A percentile compares a stretch with the other conserved stretches of the same genome.
Conservation (phyloP, 2,113 vertebrate genomes). For the Nicator chloris region DNA sequence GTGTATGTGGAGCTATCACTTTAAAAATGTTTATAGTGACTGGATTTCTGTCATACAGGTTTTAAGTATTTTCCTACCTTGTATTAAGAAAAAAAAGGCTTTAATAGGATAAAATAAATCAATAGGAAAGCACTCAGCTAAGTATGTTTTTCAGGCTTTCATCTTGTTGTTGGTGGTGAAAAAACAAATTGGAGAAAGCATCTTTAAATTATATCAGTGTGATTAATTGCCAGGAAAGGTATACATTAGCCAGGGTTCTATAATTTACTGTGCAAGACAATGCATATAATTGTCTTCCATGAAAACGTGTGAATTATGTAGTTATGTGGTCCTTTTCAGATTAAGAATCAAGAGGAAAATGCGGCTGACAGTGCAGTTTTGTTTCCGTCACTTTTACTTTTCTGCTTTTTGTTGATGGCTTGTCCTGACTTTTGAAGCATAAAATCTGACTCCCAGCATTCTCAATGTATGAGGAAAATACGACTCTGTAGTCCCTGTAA, state of each 20-base stretch:
- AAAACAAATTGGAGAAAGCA: not conserved
- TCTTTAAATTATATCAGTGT: not conserved
- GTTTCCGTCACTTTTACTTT: not conserved
- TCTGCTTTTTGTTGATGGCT: not conserved
- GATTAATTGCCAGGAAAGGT: not conserved
- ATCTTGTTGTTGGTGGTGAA: not conserved
- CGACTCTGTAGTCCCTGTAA: not conserved
- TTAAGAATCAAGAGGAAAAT: not conserved
- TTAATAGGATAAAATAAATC: not conserved
- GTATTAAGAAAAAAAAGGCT: not conserved
- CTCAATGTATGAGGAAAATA: not conserved
- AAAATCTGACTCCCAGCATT: not conserved
- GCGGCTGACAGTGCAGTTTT: not conserved
- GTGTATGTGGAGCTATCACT: not conserved
- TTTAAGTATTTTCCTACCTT: not conserved
- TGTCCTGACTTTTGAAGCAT: not conserved
- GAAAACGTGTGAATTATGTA: not conserved
- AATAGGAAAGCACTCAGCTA: not conserved
- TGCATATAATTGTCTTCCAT: not conserved
- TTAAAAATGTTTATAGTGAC: not conserved
- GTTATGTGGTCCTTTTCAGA: not conserved
- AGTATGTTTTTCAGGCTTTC: not conserved
- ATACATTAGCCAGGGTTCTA: not conserved
- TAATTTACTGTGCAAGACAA: not conserved
- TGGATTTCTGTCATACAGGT: not conserved